phyloP scores from a whole-genome alignment of 2,888 invertebrate genomes.

The Stenurella melanura region DNA sequence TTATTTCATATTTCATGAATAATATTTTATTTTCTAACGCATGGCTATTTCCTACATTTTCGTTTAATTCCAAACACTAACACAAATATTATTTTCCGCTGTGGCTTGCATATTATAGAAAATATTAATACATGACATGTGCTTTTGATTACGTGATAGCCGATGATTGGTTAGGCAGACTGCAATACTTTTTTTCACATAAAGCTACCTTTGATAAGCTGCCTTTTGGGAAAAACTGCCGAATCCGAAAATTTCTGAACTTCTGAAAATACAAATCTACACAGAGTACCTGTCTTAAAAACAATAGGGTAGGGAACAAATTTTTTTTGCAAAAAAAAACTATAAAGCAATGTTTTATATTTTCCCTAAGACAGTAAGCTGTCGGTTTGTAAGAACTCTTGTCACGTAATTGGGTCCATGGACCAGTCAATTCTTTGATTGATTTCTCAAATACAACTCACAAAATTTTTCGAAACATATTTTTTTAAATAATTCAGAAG shows the following conservation, averaged over 20 bases:
- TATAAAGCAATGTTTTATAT: too few species aligned
- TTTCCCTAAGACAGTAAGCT: too few species aligned
- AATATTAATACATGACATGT: conserved; percentile 18
- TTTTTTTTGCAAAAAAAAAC: neutral
- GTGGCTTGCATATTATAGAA: conserved; percentile 17
- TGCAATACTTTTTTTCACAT: conserved; percentile 44
- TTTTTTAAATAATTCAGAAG: too few species aligned
- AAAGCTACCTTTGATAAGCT: conserved; percentile 78
- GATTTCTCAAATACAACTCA: too few species aligned
- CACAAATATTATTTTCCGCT: neutral
- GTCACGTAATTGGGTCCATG: too few species aligned
- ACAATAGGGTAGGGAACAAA: conserved; percentile 28
- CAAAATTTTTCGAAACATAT: too few species aligned
- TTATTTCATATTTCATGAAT: too few species aligned
- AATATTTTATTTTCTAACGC: too few species aligned
- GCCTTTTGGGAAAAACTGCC: conserved; percentile 79
- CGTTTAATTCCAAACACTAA: too few species aligned
- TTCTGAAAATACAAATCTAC: conserved; percentile 77
- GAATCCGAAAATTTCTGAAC: conserved; percentile 79
- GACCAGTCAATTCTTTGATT: too few species aligned
- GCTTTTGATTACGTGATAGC: conserved; percentile 32
- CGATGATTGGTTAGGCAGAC: conserved; percentile 50
- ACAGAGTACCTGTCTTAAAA: conserved; percentile 66
- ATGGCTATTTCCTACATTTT: too few species aligned
- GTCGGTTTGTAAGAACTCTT: too few species aligned